Conservation (phyloP, 2,113 vertebrate genomes). For the Morphnarchus princeps region DNA sequence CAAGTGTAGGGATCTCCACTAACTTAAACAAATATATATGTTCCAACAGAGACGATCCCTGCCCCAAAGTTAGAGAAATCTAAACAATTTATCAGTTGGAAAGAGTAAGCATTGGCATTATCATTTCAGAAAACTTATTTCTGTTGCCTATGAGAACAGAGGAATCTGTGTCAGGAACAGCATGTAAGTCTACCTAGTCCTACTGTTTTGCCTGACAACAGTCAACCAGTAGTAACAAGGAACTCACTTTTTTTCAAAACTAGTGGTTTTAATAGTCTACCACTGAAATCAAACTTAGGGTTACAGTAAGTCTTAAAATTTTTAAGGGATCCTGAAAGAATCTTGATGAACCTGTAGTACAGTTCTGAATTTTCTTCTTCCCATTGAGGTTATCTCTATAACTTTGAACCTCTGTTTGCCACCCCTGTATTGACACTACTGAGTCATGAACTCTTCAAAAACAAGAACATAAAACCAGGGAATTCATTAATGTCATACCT, state of each 20-base stretch:
- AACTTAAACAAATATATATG: not conserved
- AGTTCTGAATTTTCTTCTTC: not conserved
- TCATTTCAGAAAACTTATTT: not conserved
- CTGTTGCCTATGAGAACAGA: not conserved
- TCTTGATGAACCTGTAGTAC: not conserved
- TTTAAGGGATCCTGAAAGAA: not conserved
- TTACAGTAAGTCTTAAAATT: not conserved
- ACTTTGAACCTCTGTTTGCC: not conserved
- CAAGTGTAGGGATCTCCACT: not conserved
- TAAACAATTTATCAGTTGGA: not conserved
- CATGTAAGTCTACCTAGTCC: not conserved
- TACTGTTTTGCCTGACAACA: not conserved
- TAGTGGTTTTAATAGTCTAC: not conserved
- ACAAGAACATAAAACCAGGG: not conserved
- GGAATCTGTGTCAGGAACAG: not conserved
- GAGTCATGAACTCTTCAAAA: not conserved
- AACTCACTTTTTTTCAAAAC: not conserved
- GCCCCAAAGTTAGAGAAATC: not conserved
- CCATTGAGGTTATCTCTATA: not conserved
- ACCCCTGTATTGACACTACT: not conserved
- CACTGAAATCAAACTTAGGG: not conserved
- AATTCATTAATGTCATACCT: constrained; percentile 33
- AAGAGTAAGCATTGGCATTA: not conserved
- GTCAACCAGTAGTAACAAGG: not conserved
- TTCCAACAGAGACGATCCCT: not conserved